Evolutionary conservation across 53 echinoderm and acorn worm species (phyloP).

Genomic region (Hippasteria phrygiana): DNA sequence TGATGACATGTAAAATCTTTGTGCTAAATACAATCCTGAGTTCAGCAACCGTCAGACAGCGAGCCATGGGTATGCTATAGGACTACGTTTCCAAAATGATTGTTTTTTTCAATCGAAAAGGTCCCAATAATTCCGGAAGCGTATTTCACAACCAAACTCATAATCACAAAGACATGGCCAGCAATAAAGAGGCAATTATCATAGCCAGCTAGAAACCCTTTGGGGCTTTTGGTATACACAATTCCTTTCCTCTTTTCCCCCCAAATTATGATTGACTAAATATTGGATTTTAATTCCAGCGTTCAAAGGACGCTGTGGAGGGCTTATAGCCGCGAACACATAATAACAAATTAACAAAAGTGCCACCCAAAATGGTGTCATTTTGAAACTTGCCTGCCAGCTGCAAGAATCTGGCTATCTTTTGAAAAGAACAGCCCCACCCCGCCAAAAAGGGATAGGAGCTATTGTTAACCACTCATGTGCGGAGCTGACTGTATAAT

Average conservation of each 20-base stretch:
- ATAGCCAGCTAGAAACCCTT: neutral
- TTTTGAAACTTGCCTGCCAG: too few relatives aligned
- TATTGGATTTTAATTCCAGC: slow-evolving; percentile 11
- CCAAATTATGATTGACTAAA: neutral
- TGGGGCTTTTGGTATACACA: neutral
- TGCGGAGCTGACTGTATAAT: too few relatives aligned
- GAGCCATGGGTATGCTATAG: neutral
- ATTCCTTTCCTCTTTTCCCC: neutral
- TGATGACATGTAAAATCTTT: too few relatives aligned
- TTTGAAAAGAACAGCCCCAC: too few relatives aligned
- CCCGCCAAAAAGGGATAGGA: too few relatives aligned
- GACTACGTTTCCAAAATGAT: neutral
- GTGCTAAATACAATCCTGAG: neutral
- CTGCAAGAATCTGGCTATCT: too few relatives aligned
- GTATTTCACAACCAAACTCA: slow-evolving; percentile 14
- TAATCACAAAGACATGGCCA: slow-evolving; percentile 12
- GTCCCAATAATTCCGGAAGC: slow-evolving; percentile 26
- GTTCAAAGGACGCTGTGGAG: neutral
- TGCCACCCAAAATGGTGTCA: neutral
- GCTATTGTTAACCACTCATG: too few relatives aligned
- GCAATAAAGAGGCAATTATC: slow-evolving; percentile 44
- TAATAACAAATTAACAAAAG: neutral
- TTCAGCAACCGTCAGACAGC: neutral
- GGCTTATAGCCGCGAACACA: neutral
- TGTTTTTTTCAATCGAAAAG: neutral